Evolutionary conservation across 2,113 vertebrate species (phyloP), one percentile per base, ranked within the genome.

Genomic region (Recurvirostra avosetta): DNA sequence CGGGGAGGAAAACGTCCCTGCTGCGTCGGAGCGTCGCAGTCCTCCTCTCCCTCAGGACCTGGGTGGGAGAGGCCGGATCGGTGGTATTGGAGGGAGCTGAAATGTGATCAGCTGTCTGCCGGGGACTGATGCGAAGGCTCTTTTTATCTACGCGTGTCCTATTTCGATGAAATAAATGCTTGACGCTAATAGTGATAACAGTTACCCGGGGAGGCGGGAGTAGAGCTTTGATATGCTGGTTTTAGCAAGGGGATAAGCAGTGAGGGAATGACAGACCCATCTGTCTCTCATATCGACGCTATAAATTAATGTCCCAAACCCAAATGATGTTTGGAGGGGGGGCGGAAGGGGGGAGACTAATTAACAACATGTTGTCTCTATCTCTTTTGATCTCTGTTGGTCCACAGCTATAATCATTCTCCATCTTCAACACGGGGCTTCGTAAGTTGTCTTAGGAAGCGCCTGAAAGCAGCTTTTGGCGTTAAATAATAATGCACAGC

Each of bases 21-120:
- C 81, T 61, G 53, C 4, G 2, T 12, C 7, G 2, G 30, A 9
- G 5, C 4, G 1, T 65, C 5, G 6, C 23, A 6, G 13, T 53
- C 63, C 21, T 27, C 43, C 63, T 75, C 21, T 68, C 19, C 52
- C 36, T 40, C 19, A 1, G 83, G 36, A 18, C 34, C 66, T 79
- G 62, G 30, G 43, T 43, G 26, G 56, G 22, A 27, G 70, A 53
- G 74, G 21, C 66, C 0, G 1, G 34, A 41, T 40, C 59, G 3
- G 27, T 8, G 68, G 19, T 43, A 62, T 6, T 34, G 47, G 52
- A 56, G 29, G 30, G 65, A 65, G 65, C 30, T 83, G 73, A 23
- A 53, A 14, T 5, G 53, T 15, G 49, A 52, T 81, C 70, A 22
- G 26, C 36, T 58, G 22, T 15, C 59, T 62, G 17, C 19, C 22